Evolutionary conservation across 2,113 vertebrate genomes (phyloP).

Genomic region (Myiagra hebetior): DNA sequence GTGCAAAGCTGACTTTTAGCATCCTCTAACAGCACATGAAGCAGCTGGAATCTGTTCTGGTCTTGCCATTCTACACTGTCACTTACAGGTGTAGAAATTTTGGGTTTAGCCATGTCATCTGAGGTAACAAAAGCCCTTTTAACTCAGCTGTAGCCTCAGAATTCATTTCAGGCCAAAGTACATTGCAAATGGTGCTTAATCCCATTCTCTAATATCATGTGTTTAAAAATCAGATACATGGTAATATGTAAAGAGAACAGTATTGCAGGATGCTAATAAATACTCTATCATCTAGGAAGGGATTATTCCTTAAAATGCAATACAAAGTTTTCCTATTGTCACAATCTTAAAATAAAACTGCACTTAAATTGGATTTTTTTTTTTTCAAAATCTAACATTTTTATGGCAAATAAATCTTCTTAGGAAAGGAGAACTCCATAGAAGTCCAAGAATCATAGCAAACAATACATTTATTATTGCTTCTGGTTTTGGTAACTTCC

Average conservation of each 20-base stretch:
- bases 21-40: not conserved
- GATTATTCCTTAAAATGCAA: not conserved
- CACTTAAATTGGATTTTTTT: not conserved
- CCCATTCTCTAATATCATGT: not conserved
- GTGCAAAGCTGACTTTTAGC: not conserved
- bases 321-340: not conserved
- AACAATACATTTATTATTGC: not conserved
- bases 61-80: not conserved
- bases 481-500: not conserved
- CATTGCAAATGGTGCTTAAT: not conserved
- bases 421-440: not conserved
- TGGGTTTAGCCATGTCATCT: not conserved
- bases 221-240: not conserved
- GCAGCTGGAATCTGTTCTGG: not conserved
- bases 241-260: not conserved
- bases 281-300: not conserved
- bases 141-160: not conserved
- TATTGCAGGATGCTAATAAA: not conserved
- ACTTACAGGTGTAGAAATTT: not conserved
- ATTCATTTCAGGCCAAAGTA: not conserved
- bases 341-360: not conserved
- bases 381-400: not conserved
- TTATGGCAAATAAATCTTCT: not conserved
- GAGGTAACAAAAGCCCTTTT: not conserved
- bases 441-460: not conserved